Conservation (phyloP, 2,888 invertebrate species). For the Epinotia brunnichana region DNA sequence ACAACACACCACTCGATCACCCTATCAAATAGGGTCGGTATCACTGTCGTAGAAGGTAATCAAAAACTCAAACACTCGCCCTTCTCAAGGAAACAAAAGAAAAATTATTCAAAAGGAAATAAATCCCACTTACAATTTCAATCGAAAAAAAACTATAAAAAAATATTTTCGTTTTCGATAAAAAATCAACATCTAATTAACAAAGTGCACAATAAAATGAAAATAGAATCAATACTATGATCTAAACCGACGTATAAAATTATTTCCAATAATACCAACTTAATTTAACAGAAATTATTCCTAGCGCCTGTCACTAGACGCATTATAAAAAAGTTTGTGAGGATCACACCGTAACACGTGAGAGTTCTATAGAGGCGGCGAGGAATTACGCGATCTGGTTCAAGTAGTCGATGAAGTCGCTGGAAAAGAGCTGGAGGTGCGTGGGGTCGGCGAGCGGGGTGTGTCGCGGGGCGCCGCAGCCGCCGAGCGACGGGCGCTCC, state of each 20-base stretch:
- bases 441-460: conserved; percentile 64
- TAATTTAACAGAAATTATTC: conserved; percentile 81
- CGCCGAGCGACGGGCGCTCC: conserved; percentile 51
- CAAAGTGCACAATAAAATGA: conserved; percentile 82
- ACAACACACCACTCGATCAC: conserved; percentile 78
- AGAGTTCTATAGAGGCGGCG: conserved; percentile 61
- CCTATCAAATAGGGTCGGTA: conserved; percentile 79
- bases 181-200: conserved; percentile 80
- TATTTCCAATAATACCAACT: conserved; percentile 83
- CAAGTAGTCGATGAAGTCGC: conserved; percentile 85
- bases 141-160: conserved; percentile 69
- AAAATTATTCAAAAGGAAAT: conserved; percentile 70
- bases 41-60: conserved; percentile 78
- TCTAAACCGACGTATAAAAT: conserved; percentile 82
- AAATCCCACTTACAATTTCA: conserved; percentile 57
- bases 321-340: conserved; percentile 50
- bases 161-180: conserved; percentile 78
- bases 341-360: conserved; percentile 58
- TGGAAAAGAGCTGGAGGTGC: conserved; percentile 84
- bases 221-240: conserved; percentile 82
- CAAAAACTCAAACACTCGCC: conserved; percentile 70
- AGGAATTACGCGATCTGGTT: conserved; percentile 83
- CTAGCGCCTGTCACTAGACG: conserved; percentile 64
- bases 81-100: too few species aligned
- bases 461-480: conserved; percentile 64